Evolutionary conservation across 1,140 invertebrate species (phyloP), one percentile per base, ranked within the genome.

Genomic region (Drosophila lowei): DNA sequence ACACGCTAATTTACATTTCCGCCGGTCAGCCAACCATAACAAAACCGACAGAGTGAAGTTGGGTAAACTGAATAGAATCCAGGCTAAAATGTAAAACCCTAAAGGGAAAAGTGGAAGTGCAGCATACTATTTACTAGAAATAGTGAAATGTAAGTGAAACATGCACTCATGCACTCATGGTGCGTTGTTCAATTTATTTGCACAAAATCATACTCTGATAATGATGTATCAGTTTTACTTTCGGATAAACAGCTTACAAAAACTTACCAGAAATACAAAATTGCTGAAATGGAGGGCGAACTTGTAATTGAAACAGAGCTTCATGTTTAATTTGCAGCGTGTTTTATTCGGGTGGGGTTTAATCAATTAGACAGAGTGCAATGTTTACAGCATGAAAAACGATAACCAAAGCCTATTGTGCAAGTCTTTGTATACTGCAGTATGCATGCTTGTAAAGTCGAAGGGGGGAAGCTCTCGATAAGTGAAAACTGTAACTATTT

Each of bases 201-300:
- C 30, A 34, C 30, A 11, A 34, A 11, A 34, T 28, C 7, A 7
- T 28, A 28, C 28, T 7, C 7, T 28, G 28, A 8, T 41, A 28
- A 1, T 1, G 23, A 8, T 7, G 1, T 16, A 21, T 41, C 9
- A 11, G 1, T 11, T 18, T 42, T n/a, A 42, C 34, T 28, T 23
- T 6, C 34, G 25, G 16, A 23, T 43, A 30, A 43, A 30, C 15
- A 25, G 15, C 13, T 53, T 4, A 9, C 42, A 23, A 25, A 21
- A 15, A 77, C 85, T 89, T 60, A 91, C 83, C 83, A 91, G 75
- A 77, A 91, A 83, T 16, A 89, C 57, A 46, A 90, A 76, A 75
- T 91, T 91, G 52, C 89, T 90, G 50, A 84, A 74, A 64, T 90
- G 90, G 44, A 91, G 72, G 61, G 90, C 71, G 46, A 84, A 79